Conservation (phyloP, 2,888 invertebrate genomes). For the Spisula solida region DNA sequence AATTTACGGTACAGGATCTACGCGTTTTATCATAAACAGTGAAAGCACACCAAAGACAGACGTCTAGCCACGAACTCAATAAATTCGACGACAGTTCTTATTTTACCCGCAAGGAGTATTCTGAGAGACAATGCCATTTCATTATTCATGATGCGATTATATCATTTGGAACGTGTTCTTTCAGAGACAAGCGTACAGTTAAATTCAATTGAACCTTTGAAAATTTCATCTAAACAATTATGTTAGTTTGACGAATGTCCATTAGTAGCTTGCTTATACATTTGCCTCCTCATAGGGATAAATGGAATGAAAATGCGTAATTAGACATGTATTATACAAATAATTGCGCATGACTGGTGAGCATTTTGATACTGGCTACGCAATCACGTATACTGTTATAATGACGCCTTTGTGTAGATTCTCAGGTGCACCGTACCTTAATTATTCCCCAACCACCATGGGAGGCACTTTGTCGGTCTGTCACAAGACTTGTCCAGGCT, state of each 20-base stretch:
- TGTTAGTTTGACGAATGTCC: not conserved
- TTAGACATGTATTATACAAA: no score
- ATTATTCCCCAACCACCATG: no score
- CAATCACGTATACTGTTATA: no score
- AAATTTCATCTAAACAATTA: not conserved
- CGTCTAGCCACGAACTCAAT: not conserved
- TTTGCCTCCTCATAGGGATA: no score
- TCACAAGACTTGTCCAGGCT: no score
- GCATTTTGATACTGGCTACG: no score
- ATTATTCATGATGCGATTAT: slow-evolving; percentile 4
- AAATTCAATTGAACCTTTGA: not conserved
- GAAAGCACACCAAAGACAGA: not conserved
- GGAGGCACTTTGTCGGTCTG: no score
- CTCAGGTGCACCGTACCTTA: no score
- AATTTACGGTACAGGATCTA: not conserved
- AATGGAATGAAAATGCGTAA: no score
- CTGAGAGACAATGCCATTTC: not conserved
- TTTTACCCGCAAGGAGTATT: not conserved
- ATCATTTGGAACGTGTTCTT: not conserved
- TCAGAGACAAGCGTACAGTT: not conserved
- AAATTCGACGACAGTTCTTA: not conserved
- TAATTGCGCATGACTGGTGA: no score
- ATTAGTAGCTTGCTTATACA: no score
- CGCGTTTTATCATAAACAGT: not conserved
- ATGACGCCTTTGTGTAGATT: no score